Evolutionary conservation across 2,888 invertebrate genomes (phyloP).

Genomic region (Ectropis crepuscularia): DNA sequence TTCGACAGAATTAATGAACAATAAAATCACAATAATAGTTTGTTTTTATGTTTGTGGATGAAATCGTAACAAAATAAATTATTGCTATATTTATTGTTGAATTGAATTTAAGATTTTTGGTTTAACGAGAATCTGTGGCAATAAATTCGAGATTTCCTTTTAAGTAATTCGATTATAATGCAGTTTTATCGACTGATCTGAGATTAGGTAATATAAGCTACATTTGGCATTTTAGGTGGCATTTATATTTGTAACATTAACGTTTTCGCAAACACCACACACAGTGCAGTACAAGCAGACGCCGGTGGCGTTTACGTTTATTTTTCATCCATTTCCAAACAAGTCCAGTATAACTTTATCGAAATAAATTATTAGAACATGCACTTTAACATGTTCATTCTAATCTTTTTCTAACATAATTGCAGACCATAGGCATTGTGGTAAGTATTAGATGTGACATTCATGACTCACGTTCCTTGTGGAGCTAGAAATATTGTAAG

Average conservation of each 20-base stretch:
- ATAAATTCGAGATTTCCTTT: conserved; percentile 26
- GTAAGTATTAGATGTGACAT: too few relatives aligned
- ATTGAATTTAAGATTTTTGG: conserved; percentile 35
- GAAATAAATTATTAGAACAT: too few relatives aligned
- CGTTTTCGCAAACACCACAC: neutral
- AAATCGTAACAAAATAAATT: conserved; percentile 42
- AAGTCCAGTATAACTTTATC: too few relatives aligned
- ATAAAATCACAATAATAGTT: conserved; percentile 60
- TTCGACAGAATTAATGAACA: conserved; percentile 64
- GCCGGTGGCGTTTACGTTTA: too few relatives aligned
- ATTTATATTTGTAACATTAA: neutral
- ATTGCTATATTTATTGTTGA: conserved; percentile 44
- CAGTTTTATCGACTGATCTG: conserved; percentile 11
- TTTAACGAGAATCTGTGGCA: conserved; percentile 25
- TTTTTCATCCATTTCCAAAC: too few relatives aligned
- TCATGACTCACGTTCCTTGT: too few relatives aligned
- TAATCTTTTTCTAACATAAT: too few relatives aligned
- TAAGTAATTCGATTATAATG: conserved; percentile 25
- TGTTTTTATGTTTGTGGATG: conserved; percentile 47
- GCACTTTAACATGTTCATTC: too few relatives aligned
- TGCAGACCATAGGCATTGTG: too few relatives aligned
- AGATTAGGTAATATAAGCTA: conserved; percentile 1
- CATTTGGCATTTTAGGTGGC: conserved; percentile 4
- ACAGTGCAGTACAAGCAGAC: neutral
- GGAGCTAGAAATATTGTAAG: too few relatives aligned